Base-by-base conservation (phyloP, 35 echinoderm and acorn worm species). In the Amphiura filiformis region DNA sequence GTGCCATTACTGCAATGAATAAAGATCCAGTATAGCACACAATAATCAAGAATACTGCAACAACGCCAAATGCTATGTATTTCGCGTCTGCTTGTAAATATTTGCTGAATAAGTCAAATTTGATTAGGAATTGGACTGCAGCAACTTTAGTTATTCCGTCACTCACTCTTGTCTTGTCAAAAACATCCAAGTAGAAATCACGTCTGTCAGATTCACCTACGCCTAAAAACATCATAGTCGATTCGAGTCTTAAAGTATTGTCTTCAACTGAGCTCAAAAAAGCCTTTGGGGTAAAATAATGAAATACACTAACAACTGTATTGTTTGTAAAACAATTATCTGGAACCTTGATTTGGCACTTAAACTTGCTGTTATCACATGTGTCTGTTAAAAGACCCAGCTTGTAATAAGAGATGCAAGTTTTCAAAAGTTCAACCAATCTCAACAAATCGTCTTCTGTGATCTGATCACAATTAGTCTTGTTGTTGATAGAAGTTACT, bases 21-120 rank as follows among this genome's bases (percentile, higher is more conserved):
- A 92, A 22, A 32, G 90, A 92, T 39, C 84, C 44, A 1, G 76
- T 92, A 57, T 92, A 92, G 0, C 86, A 37, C 83, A 83, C 86
- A 13, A 92, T 87, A 37, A 92, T 83, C 34, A 70, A 83, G 13
- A 90, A 14, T 15, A 49, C 42, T 5, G 40, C 22, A 7, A 17
- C 57, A 39, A 75, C 80, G 35, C 80, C 80, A 14, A 82, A 15
- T 0, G 52, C 88, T 0, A 90, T 64, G 17, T 83, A 64, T 38
- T 32, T 5, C 2, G 42, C 33, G 37, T 87, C 86, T 0, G 76
- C 39, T 4, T 44, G 22, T 40, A 87, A 17, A 28, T 38, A 87
- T 31, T 80, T n/a, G 32, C 35, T 35, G 34, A 87, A 80, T 1
- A 87, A 23, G 36, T 80, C 38, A 28, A 79, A 87, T 78, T 87